phyloP scores from a whole-genome alignment of 2,888 invertebrate species.

The Phalangium opilio region DNA sequence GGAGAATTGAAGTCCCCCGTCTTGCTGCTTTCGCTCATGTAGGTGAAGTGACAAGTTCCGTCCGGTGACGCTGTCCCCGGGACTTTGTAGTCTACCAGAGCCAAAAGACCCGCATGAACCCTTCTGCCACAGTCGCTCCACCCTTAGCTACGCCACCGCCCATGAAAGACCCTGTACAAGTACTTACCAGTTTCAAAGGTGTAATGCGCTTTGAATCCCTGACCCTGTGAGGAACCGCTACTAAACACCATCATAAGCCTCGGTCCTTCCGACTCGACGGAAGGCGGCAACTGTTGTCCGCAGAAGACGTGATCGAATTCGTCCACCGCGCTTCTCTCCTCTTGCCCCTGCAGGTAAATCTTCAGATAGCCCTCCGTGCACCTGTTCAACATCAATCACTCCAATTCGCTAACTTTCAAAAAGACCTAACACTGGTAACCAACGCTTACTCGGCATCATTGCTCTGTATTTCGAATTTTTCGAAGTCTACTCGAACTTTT shows the following conservation, averaged over 20 bases:
- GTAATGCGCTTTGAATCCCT: constrained; percentile 78
- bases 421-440: too few relatives aligned
- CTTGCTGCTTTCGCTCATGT: constrained; percentile 69
- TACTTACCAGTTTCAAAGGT: constrained; percentile 61
- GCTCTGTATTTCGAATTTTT: constrained; percentile 68
- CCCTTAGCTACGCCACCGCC: too few relatives aligned
- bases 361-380: constrained; percentile 83
- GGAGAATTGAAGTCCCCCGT: constrained; percentile 89
- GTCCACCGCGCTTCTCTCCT: constrained; percentile 63
- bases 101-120: too few relatives aligned
- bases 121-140: too few relatives aligned
- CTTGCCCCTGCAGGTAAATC: constrained; percentile 79
- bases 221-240: constrained; percentile 75
- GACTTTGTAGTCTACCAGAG: constrained; percentile 22
- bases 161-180: too few relatives aligned
- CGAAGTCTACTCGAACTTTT: constrained; percentile 74
- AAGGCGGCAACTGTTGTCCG: constrained; percentile 52
- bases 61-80: constrained; percentile 64
- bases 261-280: constrained; percentile 73
- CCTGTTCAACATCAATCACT: too few relatives aligned
- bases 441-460: constrained; percentile 16
- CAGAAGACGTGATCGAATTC: constrained; percentile 87
- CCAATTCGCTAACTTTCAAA: too few relatives aligned
- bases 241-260: constrained; percentile 87
- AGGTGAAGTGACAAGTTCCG: constrained; percentile 76